A percentile compares a stretch with the other conserved stretches of the same genome.
These are phyloP conservation scores for Syritta pipiens DNA, from an alignment of 2,888 invertebrate genomes.

Conservation along the genomic window DNA sequence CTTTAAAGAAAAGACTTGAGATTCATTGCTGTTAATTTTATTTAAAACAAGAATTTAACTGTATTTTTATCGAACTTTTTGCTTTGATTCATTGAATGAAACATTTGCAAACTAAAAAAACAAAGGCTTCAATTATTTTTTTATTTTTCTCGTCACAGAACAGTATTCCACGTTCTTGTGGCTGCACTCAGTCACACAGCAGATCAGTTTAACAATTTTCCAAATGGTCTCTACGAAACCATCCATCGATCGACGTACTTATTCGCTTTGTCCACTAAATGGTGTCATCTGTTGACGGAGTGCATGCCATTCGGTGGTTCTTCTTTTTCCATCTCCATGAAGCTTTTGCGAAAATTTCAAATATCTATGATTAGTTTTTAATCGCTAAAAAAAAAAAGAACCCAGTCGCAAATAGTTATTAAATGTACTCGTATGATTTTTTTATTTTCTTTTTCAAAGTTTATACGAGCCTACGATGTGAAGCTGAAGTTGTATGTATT, in stretches of 20 bases:
- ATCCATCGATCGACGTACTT: too few species aligned
- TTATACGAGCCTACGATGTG: not conserved
- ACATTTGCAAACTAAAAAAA: conserved; percentile 3
- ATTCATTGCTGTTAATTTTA: conserved; percentile 43
- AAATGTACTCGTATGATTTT: too few species aligned
- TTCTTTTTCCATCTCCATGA: not conserved
- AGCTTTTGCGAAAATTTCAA: not conserved
- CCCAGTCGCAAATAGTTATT: conserved; percentile 41
- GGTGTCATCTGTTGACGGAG: too few species aligned
- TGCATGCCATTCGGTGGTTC: too few species aligned
- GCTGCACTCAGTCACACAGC: too few species aligned
- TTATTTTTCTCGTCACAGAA: too few species aligned
- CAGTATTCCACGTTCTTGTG: too few species aligned
- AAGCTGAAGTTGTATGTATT: conserved; percentile 14
- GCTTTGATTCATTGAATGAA: conserved; percentile 51
- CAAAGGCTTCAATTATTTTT: too few species aligned
- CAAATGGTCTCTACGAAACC: too few species aligned
- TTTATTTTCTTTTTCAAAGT: conserved; percentile 19
- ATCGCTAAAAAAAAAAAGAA: not conserved
- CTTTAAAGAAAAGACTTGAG: conserved; percentile 44
- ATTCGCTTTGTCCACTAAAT: too few species aligned
- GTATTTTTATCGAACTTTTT: conserved; percentile 28
- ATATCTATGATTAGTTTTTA: not conserved
- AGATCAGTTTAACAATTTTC: too few species aligned
- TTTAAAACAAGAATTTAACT: conserved; percentile 17